phyloP scores from a whole-genome alignment of 2,797 vertebrate genomes.

The Xyrichtys novacula region DNA sequence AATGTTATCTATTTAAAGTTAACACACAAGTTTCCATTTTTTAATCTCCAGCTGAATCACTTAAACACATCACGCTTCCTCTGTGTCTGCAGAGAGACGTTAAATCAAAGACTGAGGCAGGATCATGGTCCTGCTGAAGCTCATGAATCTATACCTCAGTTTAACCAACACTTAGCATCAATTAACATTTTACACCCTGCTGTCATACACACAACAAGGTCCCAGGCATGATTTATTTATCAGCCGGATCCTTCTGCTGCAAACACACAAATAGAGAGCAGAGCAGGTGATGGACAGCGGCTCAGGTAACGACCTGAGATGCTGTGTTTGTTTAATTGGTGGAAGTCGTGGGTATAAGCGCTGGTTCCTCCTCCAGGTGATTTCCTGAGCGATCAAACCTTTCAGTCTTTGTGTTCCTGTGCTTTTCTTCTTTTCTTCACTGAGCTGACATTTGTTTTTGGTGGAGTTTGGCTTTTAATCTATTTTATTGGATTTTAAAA shows the following conservation, averaged over 20 bases:
- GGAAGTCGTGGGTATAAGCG: slow-evolving; percentile 6
- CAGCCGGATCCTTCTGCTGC: slow-evolving; percentile 2
- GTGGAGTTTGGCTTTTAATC: too few relatives aligned
- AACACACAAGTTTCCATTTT: slow-evolving; percentile 8
- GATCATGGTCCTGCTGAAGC: slow-evolving; percentile 31
- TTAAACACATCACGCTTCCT: slow-evolving; percentile 37
- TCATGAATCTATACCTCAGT: slow-evolving; percentile 45
- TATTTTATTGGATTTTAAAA: too few relatives aligned
- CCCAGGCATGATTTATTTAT: slow-evolving; percentile 57
- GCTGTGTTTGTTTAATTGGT: slow-evolving; percentile 31
- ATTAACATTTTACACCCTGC: slow-evolving; percentile 66
- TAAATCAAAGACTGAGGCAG: slow-evolving; percentile 37
- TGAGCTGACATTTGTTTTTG: too few relatives aligned
- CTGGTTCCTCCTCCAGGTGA: too few relatives aligned
- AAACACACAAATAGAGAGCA: neutral
- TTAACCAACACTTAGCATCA: slow-evolving; percentile 66
- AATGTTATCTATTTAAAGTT: neutral
- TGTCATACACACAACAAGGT: slow-evolving; percentile 42
- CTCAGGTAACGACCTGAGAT: too few relatives aligned
- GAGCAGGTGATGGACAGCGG: neutral
- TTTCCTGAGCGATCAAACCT: too few relatives aligned
- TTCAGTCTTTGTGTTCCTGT: too few relatives aligned
- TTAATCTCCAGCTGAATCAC: slow-evolving; percentile 12
- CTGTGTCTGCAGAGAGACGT: slow-evolving; percentile 1
- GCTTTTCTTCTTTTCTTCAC: too few relatives aligned